Percentiles rank a stretch among this genome's conserved stretches.
phyloP scores from a whole-genome alignment of 2,888 invertebrate genomes.

The Euplagia quadripunctaria region DNA sequence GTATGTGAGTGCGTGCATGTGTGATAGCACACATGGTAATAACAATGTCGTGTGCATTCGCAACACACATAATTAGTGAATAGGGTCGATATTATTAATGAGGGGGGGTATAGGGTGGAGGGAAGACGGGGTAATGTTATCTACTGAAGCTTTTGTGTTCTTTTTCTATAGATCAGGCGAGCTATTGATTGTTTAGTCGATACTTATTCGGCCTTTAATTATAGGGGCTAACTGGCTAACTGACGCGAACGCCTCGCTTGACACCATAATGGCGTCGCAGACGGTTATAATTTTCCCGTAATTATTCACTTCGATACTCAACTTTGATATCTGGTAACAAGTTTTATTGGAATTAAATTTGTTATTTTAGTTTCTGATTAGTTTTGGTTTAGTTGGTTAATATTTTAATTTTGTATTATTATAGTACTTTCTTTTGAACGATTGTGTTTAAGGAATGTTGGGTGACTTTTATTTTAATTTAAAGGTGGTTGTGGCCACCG shows the following conservation, averaged over 20 bases:
- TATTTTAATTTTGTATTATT: slow-evolving; percentile 27
- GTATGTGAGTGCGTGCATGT: slow-evolving; percentile 41
- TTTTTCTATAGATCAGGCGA: slow-evolving; percentile 78
- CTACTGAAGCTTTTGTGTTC: slow-evolving; percentile 86
- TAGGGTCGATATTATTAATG: slow-evolving; percentile 87
- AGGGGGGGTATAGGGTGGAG: slow-evolving; percentile 70
- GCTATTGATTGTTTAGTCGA: slow-evolving; percentile 85
- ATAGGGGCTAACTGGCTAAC: slow-evolving; percentile 81
- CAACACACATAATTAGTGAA: slow-evolving; percentile 87
- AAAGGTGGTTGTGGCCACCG: neutral
- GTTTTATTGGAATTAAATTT: slow-evolving; percentile 60
- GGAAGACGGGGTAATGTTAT: slow-evolving; percentile 77
- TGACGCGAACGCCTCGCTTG: slow-evolving; percentile 81
- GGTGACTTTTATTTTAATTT: neutral
- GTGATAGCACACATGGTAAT: slow-evolving; percentile 40
- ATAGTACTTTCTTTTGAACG: neutral
- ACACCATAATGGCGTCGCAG: slow-evolving; percentile 78
- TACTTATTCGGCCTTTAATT: slow-evolving; percentile 81
- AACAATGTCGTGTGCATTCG: slow-evolving; percentile 77
- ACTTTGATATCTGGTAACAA: slow-evolving; percentile 70
- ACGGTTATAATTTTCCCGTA: slow-evolving; percentile 77
- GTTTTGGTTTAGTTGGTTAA: slow-evolving; percentile 32
- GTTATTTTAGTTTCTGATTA: slow-evolving; percentile 51
- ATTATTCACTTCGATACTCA: slow-evolving; percentile 80
- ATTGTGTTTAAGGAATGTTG: neutral